Conservation (phyloP, 2,113 vertebrate genomes). For the Chaetodon auriga region DNA sequence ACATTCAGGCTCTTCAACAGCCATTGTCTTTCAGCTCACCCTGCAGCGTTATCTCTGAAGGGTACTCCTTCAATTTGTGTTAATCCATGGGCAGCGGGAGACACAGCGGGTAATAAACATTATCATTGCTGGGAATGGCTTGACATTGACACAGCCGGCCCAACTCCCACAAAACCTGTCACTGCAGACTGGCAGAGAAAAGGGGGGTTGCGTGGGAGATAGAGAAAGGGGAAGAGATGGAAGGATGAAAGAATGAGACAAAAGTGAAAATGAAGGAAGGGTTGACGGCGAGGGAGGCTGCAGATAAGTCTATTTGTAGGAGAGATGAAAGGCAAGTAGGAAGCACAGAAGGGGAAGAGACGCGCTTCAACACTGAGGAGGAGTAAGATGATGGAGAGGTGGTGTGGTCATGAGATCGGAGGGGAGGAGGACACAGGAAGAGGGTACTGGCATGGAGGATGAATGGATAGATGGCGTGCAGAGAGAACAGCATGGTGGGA, state of each 20-base stretch:
- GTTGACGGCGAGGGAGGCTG: constrained; percentile 31
- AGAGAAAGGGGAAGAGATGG: constrained; percentile 26
- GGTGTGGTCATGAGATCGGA: constrained; percentile 54
- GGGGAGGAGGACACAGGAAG: constrained; percentile 67
- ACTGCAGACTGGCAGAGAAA: constrained; percentile 59
- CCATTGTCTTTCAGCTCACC: constrained; percentile 68
- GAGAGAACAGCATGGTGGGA: constrained; percentile 81
- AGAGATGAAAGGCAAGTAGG: constrained; percentile 33
- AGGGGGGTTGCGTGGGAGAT: constrained; percentile 29
- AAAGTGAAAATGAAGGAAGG: constrained; percentile 36
- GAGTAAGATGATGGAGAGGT: constrained; percentile 54
- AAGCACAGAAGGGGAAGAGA: constrained; percentile 12
- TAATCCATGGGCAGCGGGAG: constrained; percentile 76
- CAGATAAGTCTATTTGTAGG: constrained; percentile 15
- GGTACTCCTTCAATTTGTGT: constrained; percentile 79
- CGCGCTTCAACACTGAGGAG: constrained; percentile 42
- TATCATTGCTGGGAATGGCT: constrained; percentile 82
- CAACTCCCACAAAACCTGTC: constrained; percentile 73
- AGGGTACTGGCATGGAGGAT: constrained; percentile 55
- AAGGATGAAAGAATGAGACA: constrained; percentile 29
- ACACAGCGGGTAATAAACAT: constrained; percentile 83
- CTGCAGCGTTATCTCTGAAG: constrained; percentile 71
- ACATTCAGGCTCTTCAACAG: constrained; percentile 7
- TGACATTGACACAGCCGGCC: constrained; percentile 81
- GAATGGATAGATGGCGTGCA: constrained; percentile 65